phyloP scores from a whole-genome alignment of 1,140 invertebrate genomes.

The Pseudoatta argentina region DNA sequence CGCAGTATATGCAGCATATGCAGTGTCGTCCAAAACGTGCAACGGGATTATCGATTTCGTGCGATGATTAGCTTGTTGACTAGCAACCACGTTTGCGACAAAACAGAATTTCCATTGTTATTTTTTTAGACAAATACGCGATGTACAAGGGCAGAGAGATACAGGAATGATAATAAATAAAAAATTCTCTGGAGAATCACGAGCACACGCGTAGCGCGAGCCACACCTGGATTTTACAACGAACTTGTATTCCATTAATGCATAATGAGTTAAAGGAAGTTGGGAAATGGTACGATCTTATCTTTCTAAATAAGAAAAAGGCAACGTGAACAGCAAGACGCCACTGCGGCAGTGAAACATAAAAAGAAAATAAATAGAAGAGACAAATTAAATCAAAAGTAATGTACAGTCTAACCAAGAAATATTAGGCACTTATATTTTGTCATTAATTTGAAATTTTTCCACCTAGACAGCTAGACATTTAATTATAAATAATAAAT shows the following conservation, averaged over 20 bases:
- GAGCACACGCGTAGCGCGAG: not conserved
- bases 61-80: conserved; percentile 7
- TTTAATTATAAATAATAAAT: not conserved
- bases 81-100: not conserved
- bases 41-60: not conserved
- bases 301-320: not conserved
- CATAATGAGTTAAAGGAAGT: conserved; percentile 28
- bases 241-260: not conserved
- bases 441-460: too few species aligned
- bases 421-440: too few species aligned
- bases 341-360: not conserved
- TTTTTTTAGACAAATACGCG: conserved; percentile 21
- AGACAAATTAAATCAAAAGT: conserved; percentile 1
- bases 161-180: conserved; percentile 1
- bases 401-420: not conserved
- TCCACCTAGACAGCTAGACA: not conserved
- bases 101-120: not conserved
- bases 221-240: conserved; percentile 47
- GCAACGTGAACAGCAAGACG: not conserved
- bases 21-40: not conserved
- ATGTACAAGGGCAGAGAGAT: not conserved
- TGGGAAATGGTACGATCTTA: not conserved
- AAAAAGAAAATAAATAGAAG: not conserved
- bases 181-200: conserved; percentile 44
- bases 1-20: not conserved